These are phyloP conservation scores for Ladona fulva DNA, from an alignment of 1,140 invertebrate genomes.

Conservation along the genomic window DNA sequence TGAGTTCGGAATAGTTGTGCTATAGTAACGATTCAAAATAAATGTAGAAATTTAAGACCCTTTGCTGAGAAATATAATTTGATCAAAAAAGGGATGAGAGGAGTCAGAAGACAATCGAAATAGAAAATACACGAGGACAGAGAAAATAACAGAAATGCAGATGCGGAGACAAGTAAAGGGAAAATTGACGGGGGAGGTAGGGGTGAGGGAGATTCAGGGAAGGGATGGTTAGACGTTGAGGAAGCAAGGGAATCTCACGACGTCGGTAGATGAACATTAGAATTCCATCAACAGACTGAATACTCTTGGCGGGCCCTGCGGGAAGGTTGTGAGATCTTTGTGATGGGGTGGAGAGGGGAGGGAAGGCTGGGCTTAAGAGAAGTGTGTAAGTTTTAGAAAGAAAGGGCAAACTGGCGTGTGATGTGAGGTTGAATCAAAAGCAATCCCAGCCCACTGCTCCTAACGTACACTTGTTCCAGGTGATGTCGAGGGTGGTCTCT, in stretches of 20 bases:
- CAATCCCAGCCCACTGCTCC: neutral
- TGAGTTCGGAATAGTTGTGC: no score
- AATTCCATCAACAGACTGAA: slow-evolving; percentile 2
- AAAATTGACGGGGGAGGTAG: neutral
- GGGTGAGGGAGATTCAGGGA: neutral
- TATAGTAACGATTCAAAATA: no score
- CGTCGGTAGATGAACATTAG: neutral
- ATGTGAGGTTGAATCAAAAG: neutral
- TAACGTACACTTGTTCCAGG: neutral
- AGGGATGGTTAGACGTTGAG: neutral
- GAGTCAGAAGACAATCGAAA: no score
- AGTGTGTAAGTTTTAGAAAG: neutral
- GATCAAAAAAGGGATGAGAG: no score
- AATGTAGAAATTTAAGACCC: no score
- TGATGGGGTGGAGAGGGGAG: neutral
- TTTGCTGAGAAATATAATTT: no score
- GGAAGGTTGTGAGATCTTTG: slow-evolving; percentile 3
- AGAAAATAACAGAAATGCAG: neutral
- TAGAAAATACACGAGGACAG: no score
- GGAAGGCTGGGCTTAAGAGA: neutral
- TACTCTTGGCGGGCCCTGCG: neutral
- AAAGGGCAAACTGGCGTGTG: neutral
- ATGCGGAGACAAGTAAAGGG: neutral
- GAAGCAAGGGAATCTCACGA: neutral
- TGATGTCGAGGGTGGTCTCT: neutral